Evolutionary conservation across 2,113 vertebrate species (phyloP), one percentile per base, ranked within the genome.

Genomic region (Hystrix brachyura): DNA sequence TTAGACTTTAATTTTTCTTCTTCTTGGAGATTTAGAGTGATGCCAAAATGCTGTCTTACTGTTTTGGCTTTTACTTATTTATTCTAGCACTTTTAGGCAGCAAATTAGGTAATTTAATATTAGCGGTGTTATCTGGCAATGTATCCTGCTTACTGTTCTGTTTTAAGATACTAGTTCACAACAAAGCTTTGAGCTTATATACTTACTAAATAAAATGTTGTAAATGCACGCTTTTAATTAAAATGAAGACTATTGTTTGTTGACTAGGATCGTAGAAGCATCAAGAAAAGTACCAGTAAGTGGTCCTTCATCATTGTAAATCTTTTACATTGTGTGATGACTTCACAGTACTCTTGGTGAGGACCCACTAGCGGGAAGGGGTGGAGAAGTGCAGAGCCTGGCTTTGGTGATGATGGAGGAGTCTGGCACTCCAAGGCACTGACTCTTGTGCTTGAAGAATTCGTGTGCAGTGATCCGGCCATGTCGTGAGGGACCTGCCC

Each of bases 41-140:
- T 79, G 25, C 29, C 92, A 90, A 97, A 94, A 89, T 94, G 74
- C 48, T 84, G 3, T 92, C 59, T 74, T 78, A 43, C 62, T 78
- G 6, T 90, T 94, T 80, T 57, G 83, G n/a, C 34, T 88, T 95
- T 93, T 93, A 72, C 34, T 95, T 91, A 93, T 97, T 95, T 95
- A 90, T 65, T 96, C 48, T 78, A 81, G 84, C 92, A 27, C 5
- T 51, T 95, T 84, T 25, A 90, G 94, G 83, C 1, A 89, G 46
- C 46, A 90, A 90, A 93, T 82, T 29, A 93, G 83, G 34, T 57
- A 29, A 69, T 90, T 95, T 97, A 76, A 60, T 71, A 71, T 17
- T 69, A 15, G 43, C 29, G 46, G 34, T 90, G 57, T 94, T 94
- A 76, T 32, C 67, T 46, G 74, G 87, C 18, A 89, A 64, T 82